phyloP scores from a whole-genome alignment of 64 coral and sea anemone species.

The Dendronephthya gigantea region DNA sequence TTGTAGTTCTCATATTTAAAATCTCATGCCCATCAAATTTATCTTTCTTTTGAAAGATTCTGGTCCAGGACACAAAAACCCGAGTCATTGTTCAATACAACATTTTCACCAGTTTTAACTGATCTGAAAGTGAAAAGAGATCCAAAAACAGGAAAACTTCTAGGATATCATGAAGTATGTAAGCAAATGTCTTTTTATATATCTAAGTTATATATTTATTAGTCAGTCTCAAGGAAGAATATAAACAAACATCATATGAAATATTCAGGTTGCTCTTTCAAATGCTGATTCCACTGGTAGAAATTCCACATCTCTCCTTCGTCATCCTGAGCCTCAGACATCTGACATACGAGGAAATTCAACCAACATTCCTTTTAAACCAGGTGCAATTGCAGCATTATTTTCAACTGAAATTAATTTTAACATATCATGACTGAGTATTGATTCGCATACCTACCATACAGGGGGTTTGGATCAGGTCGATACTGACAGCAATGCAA shows the following conservation, averaged over 20 bases:
- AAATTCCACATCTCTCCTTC: slow-evolving; percentile 77
- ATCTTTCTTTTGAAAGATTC: slow-evolving; percentile 38
- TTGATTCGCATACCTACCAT: background rate
- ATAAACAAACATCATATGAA: background rate
- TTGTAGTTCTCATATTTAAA: no score
- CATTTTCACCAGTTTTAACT: slow-evolving; percentile 60
- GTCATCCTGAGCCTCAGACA: slow-evolving; percentile 66
- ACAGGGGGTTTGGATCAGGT: slow-evolving; percentile 49
- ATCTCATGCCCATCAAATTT: no score
- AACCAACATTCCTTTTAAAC: slow-evolving; percentile 78
- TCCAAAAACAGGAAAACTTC: slow-evolving; percentile 70
- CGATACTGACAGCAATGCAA: slow-evolving; percentile 18
- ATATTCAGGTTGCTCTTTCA: slow-evolving; percentile 51
- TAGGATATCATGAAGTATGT: slow-evolving; percentile 75
- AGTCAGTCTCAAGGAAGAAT: no score
- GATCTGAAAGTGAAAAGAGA: slow-evolving; percentile 79
- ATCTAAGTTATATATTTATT: no score
- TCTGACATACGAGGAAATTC: slow-evolving; percentile 70
- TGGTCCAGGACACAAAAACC: slow-evolving; percentile 51
- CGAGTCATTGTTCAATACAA: slow-evolving; percentile 45
- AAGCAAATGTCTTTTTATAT: background rate
- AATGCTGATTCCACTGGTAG: slow-evolving; percentile 57
- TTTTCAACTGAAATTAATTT: no score
- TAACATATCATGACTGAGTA: no score
- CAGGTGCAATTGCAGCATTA: slow-evolving; percentile 53